Percentiles rank a stretch among this genome's conserved stretches.
Evolutionary conservation across 2,888 invertebrate genomes (phyloP).

Genomic region (Coecobrya sp.): DNA sequence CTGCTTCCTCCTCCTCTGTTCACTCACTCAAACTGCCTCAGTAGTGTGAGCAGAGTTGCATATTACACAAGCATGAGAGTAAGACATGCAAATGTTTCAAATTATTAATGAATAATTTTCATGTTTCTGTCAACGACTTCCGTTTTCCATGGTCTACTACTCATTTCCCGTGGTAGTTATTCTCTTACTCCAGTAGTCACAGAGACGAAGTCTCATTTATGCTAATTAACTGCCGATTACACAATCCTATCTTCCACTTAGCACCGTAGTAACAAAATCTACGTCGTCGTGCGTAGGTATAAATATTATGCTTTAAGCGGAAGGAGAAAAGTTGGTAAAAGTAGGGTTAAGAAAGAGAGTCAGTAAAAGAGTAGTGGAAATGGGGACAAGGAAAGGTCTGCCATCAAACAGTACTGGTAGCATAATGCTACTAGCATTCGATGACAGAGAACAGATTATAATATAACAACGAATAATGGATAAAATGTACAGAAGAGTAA

Average conservation of each 20-base stretch:
- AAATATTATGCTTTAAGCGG: not conserved
- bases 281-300: not conserved
- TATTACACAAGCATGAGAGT: not conserved
- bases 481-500: not conserved
- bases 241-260: conserved; percentile 66
- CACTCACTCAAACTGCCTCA: not conserved
- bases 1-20: not conserved
- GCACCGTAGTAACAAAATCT: conserved; percentile 11
- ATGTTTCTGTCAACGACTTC: conserved; percentile 76
- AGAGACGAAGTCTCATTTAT: conserved; percentile 68
- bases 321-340: not conserved
- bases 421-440: no score
- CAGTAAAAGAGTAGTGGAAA: no score
- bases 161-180: conserved; percentile 22
- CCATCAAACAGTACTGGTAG: no score
- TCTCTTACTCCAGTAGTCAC: not conserved
- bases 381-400: no score
- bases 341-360: not conserved
- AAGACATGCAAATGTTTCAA: conserved; percentile 73
- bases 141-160: conserved; percentile 51
- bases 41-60: no score
- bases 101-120: conserved; percentile 80
- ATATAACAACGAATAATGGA: not conserved
- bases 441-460: no score
- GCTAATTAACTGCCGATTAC: conserved; percentile 80